Base-by-base conservation (phyloP, 2,888 invertebrate genomes). In the Hirtodrosophila cameraria region DNA sequence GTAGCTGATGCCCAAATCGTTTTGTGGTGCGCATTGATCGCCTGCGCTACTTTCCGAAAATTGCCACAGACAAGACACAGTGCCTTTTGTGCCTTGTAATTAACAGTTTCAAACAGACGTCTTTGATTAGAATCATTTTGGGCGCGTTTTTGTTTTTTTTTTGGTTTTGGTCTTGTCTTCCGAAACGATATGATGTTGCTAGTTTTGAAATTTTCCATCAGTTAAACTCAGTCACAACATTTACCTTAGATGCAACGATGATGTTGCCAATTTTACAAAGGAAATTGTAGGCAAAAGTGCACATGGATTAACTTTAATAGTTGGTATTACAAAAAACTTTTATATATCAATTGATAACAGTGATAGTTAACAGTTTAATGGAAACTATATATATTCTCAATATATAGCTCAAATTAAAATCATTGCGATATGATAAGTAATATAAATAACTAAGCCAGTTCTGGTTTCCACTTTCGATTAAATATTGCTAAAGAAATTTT, bases 111-210 rank as follows among this genome's bases (percentile, higher is more conserved):
- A 58, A 61, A 53, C 75, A 65, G 71, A 71, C 79, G 42, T 63
- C 61, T 76, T 75, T 81, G 80, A 81, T 81, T 79, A 83, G 86
- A 81, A 81, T 81, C 80, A 86, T 75, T 75, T 82, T 81, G 80
- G 80, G 80, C 86, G 80, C 86, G 80, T 79, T 73, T 77, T 46
- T 25, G 39, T 7, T 39, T 48, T 58, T 39, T 23, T 16, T n/a
- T n/a, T n/a, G n/a, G n/a, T n/a, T n/a, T n/a, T n/a, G n/a, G n/a
- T n/a, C n/a, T n/a, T n/a, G n/a, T n/a, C n/a, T n/a, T 23, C 25
- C 50, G 55, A 9, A 53, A 43, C 61, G 61, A 65, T 67, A 48
- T 59, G 54, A 55, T 59, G 46, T 33, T 39, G 42, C 45, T 8
- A 12, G 15, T 38, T 46, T 35, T 33, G 13, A 49, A 50, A 50